Conservation (phyloP, 2,113 vertebrate genomes). For the Xiphophorus hellerii region DNA sequence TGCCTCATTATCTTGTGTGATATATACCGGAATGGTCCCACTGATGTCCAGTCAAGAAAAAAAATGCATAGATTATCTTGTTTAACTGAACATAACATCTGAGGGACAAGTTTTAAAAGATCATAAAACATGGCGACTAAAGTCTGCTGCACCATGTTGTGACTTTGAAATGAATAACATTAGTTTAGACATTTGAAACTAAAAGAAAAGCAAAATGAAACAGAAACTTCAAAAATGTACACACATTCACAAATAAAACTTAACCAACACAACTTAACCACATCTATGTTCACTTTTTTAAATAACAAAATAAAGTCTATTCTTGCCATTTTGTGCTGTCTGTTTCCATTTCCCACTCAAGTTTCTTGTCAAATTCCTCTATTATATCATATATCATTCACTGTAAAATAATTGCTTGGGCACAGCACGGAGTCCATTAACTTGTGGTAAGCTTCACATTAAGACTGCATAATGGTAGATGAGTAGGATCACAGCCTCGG, state of each 20-base stretch:
- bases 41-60: neutral
- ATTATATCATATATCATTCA: constrained; percentile 60
- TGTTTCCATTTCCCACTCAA: constrained; percentile 41
- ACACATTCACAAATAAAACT: neutral
- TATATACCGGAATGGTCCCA: neutral
- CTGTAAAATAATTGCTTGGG: constrained; percentile 75
- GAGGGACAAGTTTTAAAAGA: neutral
- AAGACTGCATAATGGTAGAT: constrained; percentile 75
- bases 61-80: neutral
- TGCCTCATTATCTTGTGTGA: neutral
- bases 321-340: constrained; percentile 31
- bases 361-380: constrained; percentile 55
- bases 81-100: neutral
- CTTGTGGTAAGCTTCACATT: constrained; percentile 70
- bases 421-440: constrained; percentile 74
- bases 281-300: neutral
- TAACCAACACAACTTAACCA: too few species aligned
- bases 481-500: constrained; percentile 63
- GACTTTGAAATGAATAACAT: neutral
- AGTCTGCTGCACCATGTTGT: neutral
- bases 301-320: constrained; percentile 19
- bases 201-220: neutral
- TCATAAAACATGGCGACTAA: neutral
- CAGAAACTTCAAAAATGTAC: neutral
- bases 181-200: neutral